phyloP scores from a whole-genome alignment of 2,797 vertebrate genomes.

The Cottoperca gobio region DNA sequence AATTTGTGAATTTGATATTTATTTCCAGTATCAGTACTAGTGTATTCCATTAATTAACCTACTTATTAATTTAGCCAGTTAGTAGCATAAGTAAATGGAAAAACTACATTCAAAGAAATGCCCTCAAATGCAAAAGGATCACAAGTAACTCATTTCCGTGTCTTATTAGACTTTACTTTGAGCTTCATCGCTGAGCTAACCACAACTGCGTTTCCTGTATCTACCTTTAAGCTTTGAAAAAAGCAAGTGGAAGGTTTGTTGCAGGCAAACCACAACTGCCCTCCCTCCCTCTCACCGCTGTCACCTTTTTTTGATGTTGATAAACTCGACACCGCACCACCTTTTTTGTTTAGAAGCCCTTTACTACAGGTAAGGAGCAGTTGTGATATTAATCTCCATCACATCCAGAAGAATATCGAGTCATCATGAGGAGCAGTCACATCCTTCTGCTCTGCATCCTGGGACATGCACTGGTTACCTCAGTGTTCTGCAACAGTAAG shows the following conservation, averaged over 20 bases:
- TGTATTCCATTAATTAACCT: too few relatives aligned
- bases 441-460: conserved; percentile 67
- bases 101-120: neutral
- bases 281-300: neutral
- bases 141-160: neutral
- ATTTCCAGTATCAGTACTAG: too few relatives aligned
- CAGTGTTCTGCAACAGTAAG: conserved; percentile 55
- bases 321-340: neutral
- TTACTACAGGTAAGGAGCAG: neutral
- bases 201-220: conserved; percentile 45
- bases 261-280: conserved; percentile 29
- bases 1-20: too few relatives aligned
- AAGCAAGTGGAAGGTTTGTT: conserved; percentile 42
- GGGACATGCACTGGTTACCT: conserved; percentile 43
- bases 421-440: conserved; percentile 52
- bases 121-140: neutral
- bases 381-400: neutral
- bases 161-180: neutral
- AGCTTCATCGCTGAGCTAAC: conserved; percentile 13
- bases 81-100: neutral
- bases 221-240: neutral
- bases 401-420: conserved; percentile 1
- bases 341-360: neutral
- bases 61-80: neutral
- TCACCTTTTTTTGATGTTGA: conserved; percentile 11